A percentile compares a stretch with the other conserved stretches of the same genome.
Conservation (phyloP, 2,113 vertebrate genomes). For the Platysteira castanea region DNA sequence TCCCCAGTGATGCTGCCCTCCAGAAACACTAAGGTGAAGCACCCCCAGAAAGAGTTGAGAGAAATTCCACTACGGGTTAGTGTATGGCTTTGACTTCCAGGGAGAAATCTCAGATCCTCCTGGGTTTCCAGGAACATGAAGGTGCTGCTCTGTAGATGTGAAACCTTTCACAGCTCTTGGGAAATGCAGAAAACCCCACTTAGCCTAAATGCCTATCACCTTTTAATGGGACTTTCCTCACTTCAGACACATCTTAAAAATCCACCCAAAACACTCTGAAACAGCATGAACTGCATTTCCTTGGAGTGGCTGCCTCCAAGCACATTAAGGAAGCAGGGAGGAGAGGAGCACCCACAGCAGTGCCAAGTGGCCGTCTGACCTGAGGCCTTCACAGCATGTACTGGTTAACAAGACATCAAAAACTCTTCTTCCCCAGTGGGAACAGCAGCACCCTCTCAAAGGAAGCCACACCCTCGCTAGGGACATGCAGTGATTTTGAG, state of each 20-base stretch:
- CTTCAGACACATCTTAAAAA: background rate
- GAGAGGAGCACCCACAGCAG: background rate
- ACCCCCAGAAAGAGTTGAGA: background rate
- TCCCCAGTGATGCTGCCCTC: background rate
- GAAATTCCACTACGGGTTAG: background rate
- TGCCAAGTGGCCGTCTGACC: background rate
- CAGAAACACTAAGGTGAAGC: background rate
- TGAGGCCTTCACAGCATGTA: background rate
- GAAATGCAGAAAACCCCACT: background rate
- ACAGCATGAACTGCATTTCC: background rate
- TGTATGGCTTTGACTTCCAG: background rate
- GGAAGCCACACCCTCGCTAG: background rate
- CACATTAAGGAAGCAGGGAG: background rate
- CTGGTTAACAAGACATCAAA: background rate
- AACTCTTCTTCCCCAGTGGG: background rate
- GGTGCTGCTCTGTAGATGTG: background rate
- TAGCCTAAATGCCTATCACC: background rate
- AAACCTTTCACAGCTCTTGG: background rate
- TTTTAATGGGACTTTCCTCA: background rate
- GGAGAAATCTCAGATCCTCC: background rate
- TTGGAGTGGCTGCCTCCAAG: accelerated
- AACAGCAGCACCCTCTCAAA: background rate
- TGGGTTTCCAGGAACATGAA: background rate
- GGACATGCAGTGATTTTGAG: background rate
- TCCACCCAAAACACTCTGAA: background rate